phyloP scores from a whole-genome alignment of 2,113 vertebrate genomes.

The Pseudorasbora parva region DNA sequence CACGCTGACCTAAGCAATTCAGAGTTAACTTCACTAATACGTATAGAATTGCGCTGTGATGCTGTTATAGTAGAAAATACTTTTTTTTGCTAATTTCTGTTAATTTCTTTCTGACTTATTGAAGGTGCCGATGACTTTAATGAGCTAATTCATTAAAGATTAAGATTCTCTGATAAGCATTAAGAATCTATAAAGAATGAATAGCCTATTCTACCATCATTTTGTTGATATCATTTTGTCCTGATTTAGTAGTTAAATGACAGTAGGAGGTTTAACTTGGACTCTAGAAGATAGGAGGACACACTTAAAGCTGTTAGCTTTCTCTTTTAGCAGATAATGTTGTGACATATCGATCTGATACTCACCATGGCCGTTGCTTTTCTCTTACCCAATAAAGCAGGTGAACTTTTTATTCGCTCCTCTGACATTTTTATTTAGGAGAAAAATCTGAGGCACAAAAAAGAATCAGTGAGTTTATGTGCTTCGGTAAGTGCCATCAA shows the following conservation, averaged over 20 bases:
- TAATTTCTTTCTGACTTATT: not conserved
- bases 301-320: not conserved
- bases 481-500: not conserved
- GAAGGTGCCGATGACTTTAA: conserved; percentile 7
- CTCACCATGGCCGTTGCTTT: not conserved
- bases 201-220: not conserved
- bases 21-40: not conserved
- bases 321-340: not conserved
- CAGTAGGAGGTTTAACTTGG: not conserved
- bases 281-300: not conserved
- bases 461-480: not conserved
- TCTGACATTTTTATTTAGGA: conserved; percentile 24
- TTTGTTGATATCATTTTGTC: conserved; percentile 12
- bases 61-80: not conserved
- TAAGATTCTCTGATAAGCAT: conserved; percentile 13
- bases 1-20: not conserved
- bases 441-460: not conserved
- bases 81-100: not conserved
- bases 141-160: conserved; percentile 29
- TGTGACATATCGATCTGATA: conserved; percentile 9
- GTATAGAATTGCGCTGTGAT: not conserved
- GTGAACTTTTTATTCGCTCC: conserved; percentile 2
- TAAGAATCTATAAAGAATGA: conserved; percentile 16
- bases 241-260: not conserved
- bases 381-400: conserved; percentile 1